Evolutionary conservation across 1,140 invertebrate species (phyloP).

Genomic region (Aphelinus certus): DNA sequence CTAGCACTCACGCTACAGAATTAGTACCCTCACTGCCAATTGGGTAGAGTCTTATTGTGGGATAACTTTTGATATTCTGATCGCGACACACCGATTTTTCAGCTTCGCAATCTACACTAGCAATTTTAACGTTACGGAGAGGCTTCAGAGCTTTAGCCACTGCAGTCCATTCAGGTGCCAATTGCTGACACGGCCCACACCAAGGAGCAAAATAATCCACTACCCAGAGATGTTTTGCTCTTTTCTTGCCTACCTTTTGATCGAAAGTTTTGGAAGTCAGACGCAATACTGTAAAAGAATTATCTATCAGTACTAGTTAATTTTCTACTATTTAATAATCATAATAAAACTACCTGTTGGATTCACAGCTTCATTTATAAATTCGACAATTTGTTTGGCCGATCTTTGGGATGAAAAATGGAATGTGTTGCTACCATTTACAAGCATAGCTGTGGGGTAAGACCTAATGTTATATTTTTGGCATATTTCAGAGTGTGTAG

Average conservation of each 20-base stretch:
- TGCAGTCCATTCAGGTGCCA: conserved; percentile 72
- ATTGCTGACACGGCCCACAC: conserved; percentile 76
- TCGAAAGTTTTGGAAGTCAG: conserved; percentile 70
- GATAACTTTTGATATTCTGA: conserved; percentile 75
- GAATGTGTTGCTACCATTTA: conserved; percentile 71
- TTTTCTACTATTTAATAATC: not conserved
- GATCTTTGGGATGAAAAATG: conserved; percentile 70
- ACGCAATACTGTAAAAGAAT: conserved; percentile 67
- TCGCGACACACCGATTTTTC: conserved; percentile 69
- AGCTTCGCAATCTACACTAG: conserved; percentile 75
- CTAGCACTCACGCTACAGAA: conserved; percentile 65
- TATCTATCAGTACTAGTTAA: conserved; percentile 19
- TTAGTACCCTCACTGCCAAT: conserved; percentile 63
- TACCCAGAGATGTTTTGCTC: conserved; percentile 67
- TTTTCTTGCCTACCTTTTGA: conserved; percentile 65
- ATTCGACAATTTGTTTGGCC: conserved; percentile 72
- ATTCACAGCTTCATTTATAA: conserved; percentile 71
- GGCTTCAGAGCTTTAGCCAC: conserved; percentile 64
- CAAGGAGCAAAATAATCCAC: conserved; percentile 78
- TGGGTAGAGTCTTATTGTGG: conserved; percentile 77
- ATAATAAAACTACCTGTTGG: conserved; percentile 60
- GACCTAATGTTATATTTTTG: conserved; percentile 73
- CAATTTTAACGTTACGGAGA: conserved; percentile 70
- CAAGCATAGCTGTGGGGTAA: conserved; percentile 81
- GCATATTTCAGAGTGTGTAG: conserved; percentile 66